Evolutionary conservation across 2,113 vertebrate genomes (phyloP).

Genomic region (Oostethus manadensis): DNA sequence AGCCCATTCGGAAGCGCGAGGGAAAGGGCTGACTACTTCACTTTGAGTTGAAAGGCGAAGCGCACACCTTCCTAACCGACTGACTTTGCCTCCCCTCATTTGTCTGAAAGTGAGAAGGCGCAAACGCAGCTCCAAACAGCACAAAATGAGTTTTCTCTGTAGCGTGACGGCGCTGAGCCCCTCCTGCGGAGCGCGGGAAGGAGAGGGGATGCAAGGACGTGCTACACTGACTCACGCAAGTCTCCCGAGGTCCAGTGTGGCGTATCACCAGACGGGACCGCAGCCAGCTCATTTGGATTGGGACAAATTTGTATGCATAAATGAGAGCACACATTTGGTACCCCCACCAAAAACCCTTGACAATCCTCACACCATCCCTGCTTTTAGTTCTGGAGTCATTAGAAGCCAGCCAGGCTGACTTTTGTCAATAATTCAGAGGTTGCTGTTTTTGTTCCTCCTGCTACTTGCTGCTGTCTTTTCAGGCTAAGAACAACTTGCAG

Average conservation of each 20-base stretch:
- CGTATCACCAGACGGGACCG: conserved; percentile 3
- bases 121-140: conserved; percentile 9
- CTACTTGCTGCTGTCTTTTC: conserved; percentile 43
- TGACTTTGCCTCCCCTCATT: conserved; percentile 9
- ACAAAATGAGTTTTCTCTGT: conserved; percentile 6
- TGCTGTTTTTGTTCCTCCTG: conserved; percentile 42
- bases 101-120: conserved; percentile 7
- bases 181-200: not conserved
- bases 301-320: conserved; percentile 19
- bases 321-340: conserved; percentile 24
- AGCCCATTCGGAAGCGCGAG: not conserved
- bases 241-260: conserved; percentile 9
- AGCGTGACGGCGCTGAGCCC: not conserved
- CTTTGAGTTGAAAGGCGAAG: not conserved
- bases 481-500: conserved; percentile 25
- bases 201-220: conserved; percentile 6
- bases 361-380: conserved; percentile 27
- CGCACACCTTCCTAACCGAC: conserved; percentile 5
- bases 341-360: conserved; percentile 36
- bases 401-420: conserved; percentile 43
- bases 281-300: conserved; percentile 2
- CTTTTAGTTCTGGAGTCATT: conserved; percentile 49
- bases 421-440: conserved; percentile 58
- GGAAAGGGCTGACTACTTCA: conserved; percentile 1
- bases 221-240: conserved; percentile 4